Evolutionary conservation across 2,797 vertebrate species (phyloP), one percentile per base, ranked within the genome.

Genomic region (Pseudomugil gertrudae): DNA sequence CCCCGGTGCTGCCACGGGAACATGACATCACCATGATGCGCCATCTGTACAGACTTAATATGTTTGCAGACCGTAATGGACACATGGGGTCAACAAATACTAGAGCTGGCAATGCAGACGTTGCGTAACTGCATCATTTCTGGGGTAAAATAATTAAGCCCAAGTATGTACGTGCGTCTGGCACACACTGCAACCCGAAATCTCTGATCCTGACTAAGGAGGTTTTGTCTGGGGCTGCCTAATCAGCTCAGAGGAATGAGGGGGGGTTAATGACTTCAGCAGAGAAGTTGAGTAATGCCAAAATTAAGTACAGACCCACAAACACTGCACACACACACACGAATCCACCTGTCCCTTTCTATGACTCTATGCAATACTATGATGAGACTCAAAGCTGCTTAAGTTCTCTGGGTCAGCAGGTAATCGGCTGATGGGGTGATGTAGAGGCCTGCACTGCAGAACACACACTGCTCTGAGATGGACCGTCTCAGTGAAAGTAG

Each of bases 341-440:
- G 58, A 63, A 69, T 64, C 64, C 82, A 85, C 79, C 87, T 83
- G 80, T 33, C 57, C 50, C 50, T 38, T 51, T 43, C 53, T 69
- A 48, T 21, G 59, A 27, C 26, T 36, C 63, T 45, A 63, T 23
- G 24, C 2, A 14, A n/a, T 10, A 38, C 8, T 11, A 69, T 66
- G 63, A 81, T 68, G 80, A 79, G 50, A 63, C 55, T 55, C 68
- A 88, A 89, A 88, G 89, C 89, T 72, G 90, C 84, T 89, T 87
- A 87, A 32, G 27, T n/a, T 73, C 79, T 83, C 52, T 80, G 80
- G 88, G 80, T 88, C 86, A 90, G 76, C 84, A 78, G 88, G 84
- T 88, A 72, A 90, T 90, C 76, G 69, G 79, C 69, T 66, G 78
- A 65, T 38, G 80, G 68, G 77, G 70, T 75, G 85, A 81, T 62